phyloP scores from a whole-genome alignment of 37 sponge, comb jelly and placozoan genomes.

The Axinella damicornis region DNA sequence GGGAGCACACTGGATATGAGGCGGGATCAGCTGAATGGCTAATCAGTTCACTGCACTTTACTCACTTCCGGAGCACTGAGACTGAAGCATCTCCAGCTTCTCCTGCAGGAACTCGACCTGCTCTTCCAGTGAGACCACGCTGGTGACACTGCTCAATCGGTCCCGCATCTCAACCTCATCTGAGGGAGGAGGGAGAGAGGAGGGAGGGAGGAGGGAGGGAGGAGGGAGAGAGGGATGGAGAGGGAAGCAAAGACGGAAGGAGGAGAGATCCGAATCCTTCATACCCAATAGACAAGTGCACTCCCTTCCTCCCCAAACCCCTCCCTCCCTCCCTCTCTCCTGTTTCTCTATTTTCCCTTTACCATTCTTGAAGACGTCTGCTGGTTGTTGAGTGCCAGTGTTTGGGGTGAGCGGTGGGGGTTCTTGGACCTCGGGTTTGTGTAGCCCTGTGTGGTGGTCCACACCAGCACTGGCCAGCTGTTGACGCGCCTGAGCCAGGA shows the following conservation, averaged over 20 bases:
- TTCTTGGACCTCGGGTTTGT: slow-evolving; percentile 68
- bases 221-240: too few species aligned
- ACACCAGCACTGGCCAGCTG: slow-evolving; percentile 52
- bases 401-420: slow-evolving; percentile 53
- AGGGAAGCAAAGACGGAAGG: too few species aligned
- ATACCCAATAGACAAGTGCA: too few species aligned
- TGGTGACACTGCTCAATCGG: slow-evolving; percentile 47
- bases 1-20: neutral
- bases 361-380: slow-evolving; percentile 28
- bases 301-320: too few species aligned
- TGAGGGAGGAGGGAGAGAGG: too few species aligned
- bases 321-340: too few species aligned
- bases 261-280: too few species aligned
- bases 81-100: slow-evolving; percentile 66
- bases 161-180: neutral
- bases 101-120: slow-evolving; percentile 82
- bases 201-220: too few species aligned
- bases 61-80: slow-evolving; percentile 34
- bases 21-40: too few species aligned
- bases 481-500: slow-evolving; percentile 37
- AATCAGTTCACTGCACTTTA: neutral
- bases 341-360: neutral
- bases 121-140: slow-evolving; percentile 68
- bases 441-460: slow-evolving; percentile 47
- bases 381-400: neutral